phyloP scores from a whole-genome alignment of 1,140 invertebrate species.

The Scaptomyza montana region DNA sequence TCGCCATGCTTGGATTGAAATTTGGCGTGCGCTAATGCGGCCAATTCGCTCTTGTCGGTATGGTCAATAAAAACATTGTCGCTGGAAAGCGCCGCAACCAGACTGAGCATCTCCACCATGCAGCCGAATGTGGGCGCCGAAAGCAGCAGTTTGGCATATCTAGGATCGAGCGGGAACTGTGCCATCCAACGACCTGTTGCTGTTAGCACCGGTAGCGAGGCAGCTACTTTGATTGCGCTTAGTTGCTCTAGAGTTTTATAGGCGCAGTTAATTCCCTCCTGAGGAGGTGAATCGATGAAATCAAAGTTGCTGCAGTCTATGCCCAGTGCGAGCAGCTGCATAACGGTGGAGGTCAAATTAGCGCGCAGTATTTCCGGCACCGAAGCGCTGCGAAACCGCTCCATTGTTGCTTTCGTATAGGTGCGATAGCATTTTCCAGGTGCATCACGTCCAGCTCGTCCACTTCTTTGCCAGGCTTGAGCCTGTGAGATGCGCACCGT shows the following conservation, averaged over 20 bases:
- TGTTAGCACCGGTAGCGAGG: slow-evolving; percentile 86
- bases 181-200: slow-evolving; percentile 93
- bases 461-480: slow-evolving; percentile 95
- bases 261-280: slow-evolving; percentile 88
- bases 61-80: slow-evolving; percentile 86
- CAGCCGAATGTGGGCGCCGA: slow-evolving; percentile 91
- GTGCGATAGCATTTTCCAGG: slow-evolving; percentile 93
- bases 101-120: slow-evolving; percentile 90
- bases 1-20: slow-evolving; percentile 95
- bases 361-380: slow-evolving; percentile 93
- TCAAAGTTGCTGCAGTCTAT: slow-evolving; percentile 93
- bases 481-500: slow-evolving; percentile 94
- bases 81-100: slow-evolving; percentile 86
- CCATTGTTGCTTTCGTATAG: slow-evolving; percentile 87
- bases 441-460: slow-evolving; percentile 94
- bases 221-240: slow-evolving; percentile 87
- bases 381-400: slow-evolving; percentile 89
- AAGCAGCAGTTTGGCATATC: slow-evolving; percentile 93
- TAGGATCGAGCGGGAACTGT: slow-evolving; percentile 95
- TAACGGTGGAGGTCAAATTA: slow-evolving; percentile 72
- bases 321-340: slow-evolving; percentile 92
- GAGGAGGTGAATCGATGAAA: slow-evolving; percentile 94
- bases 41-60: slow-evolving; percentile 87
- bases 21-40: slow-evolving; percentile 88
- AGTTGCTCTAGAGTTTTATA: slow-evolving; percentile 89